Conservation (phyloP, 2,113 vertebrate genomes). For the Siniperca knerii region DNA sequence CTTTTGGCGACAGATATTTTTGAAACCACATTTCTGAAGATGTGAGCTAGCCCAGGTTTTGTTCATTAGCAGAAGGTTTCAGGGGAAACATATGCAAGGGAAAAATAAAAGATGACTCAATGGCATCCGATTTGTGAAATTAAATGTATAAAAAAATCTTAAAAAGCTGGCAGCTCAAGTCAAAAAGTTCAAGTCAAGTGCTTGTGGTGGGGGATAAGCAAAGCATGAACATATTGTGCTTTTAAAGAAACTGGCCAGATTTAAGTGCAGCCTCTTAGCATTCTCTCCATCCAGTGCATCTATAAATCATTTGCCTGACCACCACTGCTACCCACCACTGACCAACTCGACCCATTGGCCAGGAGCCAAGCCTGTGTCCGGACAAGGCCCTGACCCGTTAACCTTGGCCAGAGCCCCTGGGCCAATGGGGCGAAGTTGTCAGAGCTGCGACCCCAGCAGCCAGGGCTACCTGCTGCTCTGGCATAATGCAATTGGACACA, state of each 20-base stretch:
- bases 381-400: conserved; percentile 91
- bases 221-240: conserved; percentile 71
- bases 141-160: conserved; percentile 46
- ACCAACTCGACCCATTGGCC: conserved; percentile 84
- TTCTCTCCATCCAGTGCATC: conserved; percentile 68
- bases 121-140: conserved; percentile 47
- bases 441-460: conserved; percentile 84
- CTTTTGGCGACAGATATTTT: conserved; percentile 66
- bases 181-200: conserved; percentile 40
- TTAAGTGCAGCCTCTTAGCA: conserved; percentile 70
- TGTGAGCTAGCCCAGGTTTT: conserved; percentile 67
- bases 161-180: conserved; percentile 35
- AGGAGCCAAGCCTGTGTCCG: conserved; percentile 85
- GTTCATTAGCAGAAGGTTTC: conserved; percentile 69
- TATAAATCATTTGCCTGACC: conserved; percentile 86
- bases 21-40: conserved; percentile 68
- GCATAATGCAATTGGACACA: conserved; percentile 93
- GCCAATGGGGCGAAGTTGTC: conserved; percentile 86
- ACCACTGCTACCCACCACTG: conserved; percentile 85
- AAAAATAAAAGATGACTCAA: conserved; percentile 61
- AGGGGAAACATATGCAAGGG: conserved; percentile 58
- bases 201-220: conserved; percentile 49
- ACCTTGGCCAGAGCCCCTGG: conserved; percentile 82
- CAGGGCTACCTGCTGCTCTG: conserved; percentile 95
- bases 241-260: conserved; percentile 61